Evolutionary conservation across 2,888 invertebrate species (phyloP), one percentile per base, ranked within the genome.

Genomic region (Vandiemenella viatica): DNA sequence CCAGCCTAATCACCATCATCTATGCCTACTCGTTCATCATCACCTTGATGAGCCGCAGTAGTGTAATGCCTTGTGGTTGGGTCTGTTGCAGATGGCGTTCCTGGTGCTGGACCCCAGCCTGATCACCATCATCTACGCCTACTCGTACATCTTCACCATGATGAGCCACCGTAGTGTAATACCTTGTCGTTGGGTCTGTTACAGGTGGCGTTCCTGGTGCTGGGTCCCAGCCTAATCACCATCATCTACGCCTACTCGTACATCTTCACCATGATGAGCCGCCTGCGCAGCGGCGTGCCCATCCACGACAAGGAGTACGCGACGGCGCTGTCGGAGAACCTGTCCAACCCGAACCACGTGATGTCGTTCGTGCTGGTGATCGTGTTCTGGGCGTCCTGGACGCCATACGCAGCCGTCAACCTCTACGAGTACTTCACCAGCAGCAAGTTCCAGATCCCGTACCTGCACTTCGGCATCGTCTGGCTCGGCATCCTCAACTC

Each of bases 401-500:
- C 85, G 55, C 96, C 96, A 19, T 92, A 87, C 71, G 83, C 91
- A 55, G 75, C 79, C 50, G 75, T 93, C 56, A 79, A 83, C 57
- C 70, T 88, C 53, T 90, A 88, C 69, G 87, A 73, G 56, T 62
- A 65, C 53, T 56, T 69, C 48, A 60, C 60, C 20, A 58, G 59
- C 38, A 57, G 56, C 51, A 58, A 57, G 45, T 58, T 67, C 38
- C 76, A 84, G 69, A 75, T 85, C 62, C 85, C 88, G 59, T 81
- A 86, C 71, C 71, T 93, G 56, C 89, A 92, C 68, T 95, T 93
- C 65, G 83, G 83, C 55, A 81, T 93, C 57, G 86, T 93, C 48
- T 96, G 96, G 96, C 72, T 96, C 59, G 96, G 93, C 43, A 82
- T 96, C 59, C 74, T 90, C 57, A 95, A 95, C 69, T 91, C 91